Evolutionary conservation across 1,140 invertebrate species (phyloP).

Genomic region (Listronotus bonariensis): DNA sequence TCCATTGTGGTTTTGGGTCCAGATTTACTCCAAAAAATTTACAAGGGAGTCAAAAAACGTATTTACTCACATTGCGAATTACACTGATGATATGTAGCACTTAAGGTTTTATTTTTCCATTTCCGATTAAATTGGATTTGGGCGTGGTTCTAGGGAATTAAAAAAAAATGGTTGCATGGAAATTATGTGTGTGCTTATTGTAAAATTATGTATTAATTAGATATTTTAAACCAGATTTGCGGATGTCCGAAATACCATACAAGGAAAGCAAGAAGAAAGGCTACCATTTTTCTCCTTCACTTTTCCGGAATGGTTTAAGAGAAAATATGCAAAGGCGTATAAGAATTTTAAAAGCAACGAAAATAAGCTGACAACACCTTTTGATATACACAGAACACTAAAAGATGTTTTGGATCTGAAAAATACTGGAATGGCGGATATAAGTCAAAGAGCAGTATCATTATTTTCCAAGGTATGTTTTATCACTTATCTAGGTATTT

Average conservation of each 20-base stretch:
- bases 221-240: conserved; percentile 66
- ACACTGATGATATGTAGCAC: no score
- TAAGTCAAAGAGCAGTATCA: conserved; percentile 67
- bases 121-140: no score
- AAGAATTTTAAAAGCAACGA: conserved; percentile 71
- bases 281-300: conserved; percentile 82
- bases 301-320: conserved; percentile 72
- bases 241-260: conserved; percentile 79
- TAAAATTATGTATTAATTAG: no score
- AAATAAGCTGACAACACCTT: conserved; percentile 75
- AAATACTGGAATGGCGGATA: conserved; percentile 57
- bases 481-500: no score
- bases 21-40: no score
- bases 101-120: no score
- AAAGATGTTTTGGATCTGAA: conserved; percentile 65
- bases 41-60: no score
- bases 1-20: no score
- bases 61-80: no score
- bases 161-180: no score
- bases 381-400: conserved; percentile 78
- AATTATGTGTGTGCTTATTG: no score
- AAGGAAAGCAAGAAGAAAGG: conserved; percentile 89
- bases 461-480: conserved; percentile 70
- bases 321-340: conserved; percentile 64
- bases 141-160: no score